Evolutionary conservation across 2,888 invertebrate species (phyloP).

Genomic region (Agrochola circellaris): DNA sequence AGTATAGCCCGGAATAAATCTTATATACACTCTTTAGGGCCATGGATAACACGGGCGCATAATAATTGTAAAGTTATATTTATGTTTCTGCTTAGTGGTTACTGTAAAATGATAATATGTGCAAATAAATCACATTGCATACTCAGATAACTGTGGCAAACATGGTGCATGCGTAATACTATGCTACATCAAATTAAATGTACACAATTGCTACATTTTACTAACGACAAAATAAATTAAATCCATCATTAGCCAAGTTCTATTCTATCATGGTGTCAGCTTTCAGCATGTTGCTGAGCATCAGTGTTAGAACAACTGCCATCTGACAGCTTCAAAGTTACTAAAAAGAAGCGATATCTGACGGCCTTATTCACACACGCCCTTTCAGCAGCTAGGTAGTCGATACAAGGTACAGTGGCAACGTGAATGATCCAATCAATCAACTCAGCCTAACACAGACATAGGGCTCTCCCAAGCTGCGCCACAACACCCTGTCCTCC

Average conservation of each 20-base stretch:
- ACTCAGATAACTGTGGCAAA: neutral
- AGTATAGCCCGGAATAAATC: neutral
- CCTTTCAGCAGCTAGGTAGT: neutral
- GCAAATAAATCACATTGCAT: conserved; percentile 4
- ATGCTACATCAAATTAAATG: neutral
- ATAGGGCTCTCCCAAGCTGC: too few species aligned
- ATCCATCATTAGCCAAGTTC: neutral
- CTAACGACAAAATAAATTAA: neutral
- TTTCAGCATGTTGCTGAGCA: neutral
- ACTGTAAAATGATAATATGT: neutral
- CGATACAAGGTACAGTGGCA: neutral
- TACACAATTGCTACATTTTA: neutral
- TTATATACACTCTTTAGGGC: neutral
- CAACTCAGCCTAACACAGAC: too few species aligned
- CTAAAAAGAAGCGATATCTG: too few species aligned
- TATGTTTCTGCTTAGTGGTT: neutral
- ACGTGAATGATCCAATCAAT: too few species aligned
- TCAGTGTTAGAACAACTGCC: neutral
- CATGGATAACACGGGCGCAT: neutral
- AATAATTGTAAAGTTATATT: neutral
- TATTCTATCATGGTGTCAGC: neutral
- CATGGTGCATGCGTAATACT: neutral
- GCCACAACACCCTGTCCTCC: too few species aligned
- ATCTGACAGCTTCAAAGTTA: neutral
- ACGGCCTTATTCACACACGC: neutral